Percentiles rank a stretch among this genome's conserved stretches.
Evolutionary conservation across 2,888 invertebrate species (phyloP).

Genomic region (Cerastis rubricosa): DNA sequence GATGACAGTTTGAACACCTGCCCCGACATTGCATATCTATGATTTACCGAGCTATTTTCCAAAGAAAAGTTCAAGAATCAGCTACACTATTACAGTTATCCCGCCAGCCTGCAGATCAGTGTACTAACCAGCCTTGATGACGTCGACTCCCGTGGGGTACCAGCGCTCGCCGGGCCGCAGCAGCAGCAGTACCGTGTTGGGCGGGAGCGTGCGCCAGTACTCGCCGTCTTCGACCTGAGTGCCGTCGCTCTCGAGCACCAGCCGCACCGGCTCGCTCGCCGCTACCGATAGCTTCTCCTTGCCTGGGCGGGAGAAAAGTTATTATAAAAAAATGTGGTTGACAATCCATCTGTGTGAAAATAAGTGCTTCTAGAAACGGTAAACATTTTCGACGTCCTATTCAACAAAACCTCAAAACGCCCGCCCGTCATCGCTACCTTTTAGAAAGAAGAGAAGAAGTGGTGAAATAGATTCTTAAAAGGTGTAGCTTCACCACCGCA

Average conservation of each 20-base stretch:
- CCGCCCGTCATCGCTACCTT: background rate
- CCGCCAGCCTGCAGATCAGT: background rate
- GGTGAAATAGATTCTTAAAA: background rate
- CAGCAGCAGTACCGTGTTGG: constrained; percentile 97
- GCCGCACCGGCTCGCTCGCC: constrained; percentile 96
- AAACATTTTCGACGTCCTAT: background rate
- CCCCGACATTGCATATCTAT: background rate
- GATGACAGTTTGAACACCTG: constrained; percentile 14
- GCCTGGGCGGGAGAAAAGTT: constrained; percentile 83
- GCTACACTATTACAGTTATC: background rate
- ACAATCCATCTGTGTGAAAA: background rate
- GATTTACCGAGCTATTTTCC: background rate
- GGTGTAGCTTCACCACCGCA: background rate
- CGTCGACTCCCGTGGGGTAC: constrained; percentile 98
- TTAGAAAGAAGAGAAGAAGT: background rate
- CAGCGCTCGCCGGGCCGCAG: constrained; percentile 97
- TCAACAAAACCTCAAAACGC: background rate
- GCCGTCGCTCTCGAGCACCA: constrained; percentile 98
- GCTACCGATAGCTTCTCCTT: constrained; percentile 97
- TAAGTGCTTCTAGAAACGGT: background rate
- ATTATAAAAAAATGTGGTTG: background rate
- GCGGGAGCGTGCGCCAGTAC: constrained; percentile 98
- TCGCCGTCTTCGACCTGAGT: constrained; percentile 99
- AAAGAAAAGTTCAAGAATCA: background rate
- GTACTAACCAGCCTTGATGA: constrained; percentile 96